Conservation (phyloP, 2,888 invertebrate genomes). For the Sericinus montela region DNA sequence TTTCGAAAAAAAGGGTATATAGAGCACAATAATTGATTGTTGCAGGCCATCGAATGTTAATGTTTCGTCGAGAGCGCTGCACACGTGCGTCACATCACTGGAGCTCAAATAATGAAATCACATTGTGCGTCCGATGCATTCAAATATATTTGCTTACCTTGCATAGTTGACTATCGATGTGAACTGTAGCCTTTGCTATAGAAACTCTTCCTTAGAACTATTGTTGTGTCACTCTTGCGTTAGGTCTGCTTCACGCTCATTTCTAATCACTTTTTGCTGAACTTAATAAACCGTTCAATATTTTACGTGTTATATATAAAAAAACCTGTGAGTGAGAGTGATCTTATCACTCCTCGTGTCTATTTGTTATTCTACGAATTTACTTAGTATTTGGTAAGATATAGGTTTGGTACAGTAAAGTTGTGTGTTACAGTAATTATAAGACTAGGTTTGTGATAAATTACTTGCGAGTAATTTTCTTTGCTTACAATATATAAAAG, state of each 20-base stretch:
- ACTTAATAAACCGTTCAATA: no score
- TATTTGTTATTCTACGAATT: no score
- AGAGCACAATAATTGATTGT: slow-evolving; percentile 56
- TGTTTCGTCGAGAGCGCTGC: slow-evolving; percentile 31
- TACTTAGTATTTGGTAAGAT: no score
- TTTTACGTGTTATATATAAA: no score
- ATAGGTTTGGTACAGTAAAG: no score
- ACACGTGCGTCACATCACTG: slow-evolving; percentile 51
- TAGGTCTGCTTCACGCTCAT: not conserved
- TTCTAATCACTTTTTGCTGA: not conserved
- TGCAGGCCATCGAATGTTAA: slow-evolving; percentile 27
- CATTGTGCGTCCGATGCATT: slow-evolving; percentile 53
- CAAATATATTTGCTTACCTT: slow-evolving; percentile 50
- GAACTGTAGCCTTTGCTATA: slow-evolving; percentile 34
- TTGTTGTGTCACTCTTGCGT: slow-evolving; percentile 24
- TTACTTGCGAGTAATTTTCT: no score
- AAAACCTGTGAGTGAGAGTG: no score
- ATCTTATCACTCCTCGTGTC: no score
- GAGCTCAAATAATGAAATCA: slow-evolving; percentile 27
- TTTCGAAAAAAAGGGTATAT: slow-evolving; percentile 38
- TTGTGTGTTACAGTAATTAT: no score
- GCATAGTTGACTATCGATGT: slow-evolving; percentile 35
- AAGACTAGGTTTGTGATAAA: no score
- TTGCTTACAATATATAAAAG: no score
- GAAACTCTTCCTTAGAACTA: slow-evolving; percentile 25